phyloP scores from a whole-genome alignment of 1,140 invertebrate species.

The Harlomillsia oculata region DNA sequence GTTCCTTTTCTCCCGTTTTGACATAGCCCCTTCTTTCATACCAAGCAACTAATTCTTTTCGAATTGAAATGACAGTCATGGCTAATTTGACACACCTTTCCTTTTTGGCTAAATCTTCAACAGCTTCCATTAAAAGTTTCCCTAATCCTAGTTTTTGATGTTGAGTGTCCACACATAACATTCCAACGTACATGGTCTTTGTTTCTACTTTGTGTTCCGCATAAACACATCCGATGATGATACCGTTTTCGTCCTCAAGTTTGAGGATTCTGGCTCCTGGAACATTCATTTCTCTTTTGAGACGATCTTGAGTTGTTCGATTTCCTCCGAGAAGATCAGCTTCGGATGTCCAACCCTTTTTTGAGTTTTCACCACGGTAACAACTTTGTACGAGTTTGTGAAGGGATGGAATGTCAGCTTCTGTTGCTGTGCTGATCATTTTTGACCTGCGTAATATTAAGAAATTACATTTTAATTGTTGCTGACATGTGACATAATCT shows the following conservation, averaged over 20 bases:
- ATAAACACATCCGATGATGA: slow-evolving; percentile 6
- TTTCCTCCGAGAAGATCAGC: slow-evolving; percentile 14
- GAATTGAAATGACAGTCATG: slow-evolving; percentile 10
- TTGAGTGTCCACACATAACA: slow-evolving; percentile 3
- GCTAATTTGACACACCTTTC: not conserved
- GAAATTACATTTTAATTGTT: not conserved
- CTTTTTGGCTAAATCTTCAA: slow-evolving; percentile 2
- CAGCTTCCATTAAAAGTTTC: slow-evolving; percentile 7
- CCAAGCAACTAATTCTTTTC: slow-evolving; percentile 11
- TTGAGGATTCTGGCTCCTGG: slow-evolving; percentile 3
- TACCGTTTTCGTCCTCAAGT: not conserved
- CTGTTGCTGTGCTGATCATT: not conserved
- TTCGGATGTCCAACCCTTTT: slow-evolving; percentile 16
- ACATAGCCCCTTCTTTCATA: not conserved
- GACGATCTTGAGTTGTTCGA: not conserved
- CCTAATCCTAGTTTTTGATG: slow-evolving; percentile 9
- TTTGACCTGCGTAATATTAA: not conserved
- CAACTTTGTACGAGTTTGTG: not conserved
- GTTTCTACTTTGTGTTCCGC: not conserved
- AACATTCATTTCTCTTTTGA: slow-evolving; percentile 1
- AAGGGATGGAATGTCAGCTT: not conserved
- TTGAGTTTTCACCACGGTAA: slow-evolving; percentile 13
- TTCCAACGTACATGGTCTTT: not conserved
- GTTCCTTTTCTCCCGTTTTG: not conserved
- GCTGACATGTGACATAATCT: not conserved